A percentile compares a stretch with the other conserved stretches of the same genome.
Evolutionary conservation across 2,888 invertebrate species (phyloP).

Genomic region (Tenthredo scrophulariae): DNA sequence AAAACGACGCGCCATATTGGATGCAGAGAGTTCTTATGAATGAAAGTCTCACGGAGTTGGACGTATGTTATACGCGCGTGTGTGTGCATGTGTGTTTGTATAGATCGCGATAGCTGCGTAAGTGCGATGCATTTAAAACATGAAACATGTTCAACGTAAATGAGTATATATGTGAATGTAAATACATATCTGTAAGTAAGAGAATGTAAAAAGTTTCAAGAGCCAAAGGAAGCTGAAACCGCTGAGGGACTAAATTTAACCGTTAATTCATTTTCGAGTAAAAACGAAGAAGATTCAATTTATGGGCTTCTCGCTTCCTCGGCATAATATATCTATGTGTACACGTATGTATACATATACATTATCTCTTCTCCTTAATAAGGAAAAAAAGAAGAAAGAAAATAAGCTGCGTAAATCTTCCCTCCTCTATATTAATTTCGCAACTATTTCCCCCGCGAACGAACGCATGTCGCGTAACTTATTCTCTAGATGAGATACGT

Average conservation of each 20-base stretch:
- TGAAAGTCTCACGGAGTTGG: conserved; percentile 17
- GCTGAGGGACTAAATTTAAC: conserved; percentile 10
- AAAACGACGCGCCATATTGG: conserved; percentile 23
- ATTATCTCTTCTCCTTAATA: background rate
- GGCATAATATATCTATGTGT: background rate
- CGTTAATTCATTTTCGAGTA: background rate
- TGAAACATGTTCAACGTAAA: conserved; percentile 4
- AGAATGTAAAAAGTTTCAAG: background rate
- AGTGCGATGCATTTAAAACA: conserved; percentile 3
- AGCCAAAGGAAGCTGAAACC: background rate
- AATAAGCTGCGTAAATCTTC: background rate
- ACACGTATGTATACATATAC: background rate
- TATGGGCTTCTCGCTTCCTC: background rate
- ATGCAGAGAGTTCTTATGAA: conserved; percentile 35
- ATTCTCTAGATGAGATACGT: conserved; percentile 38
- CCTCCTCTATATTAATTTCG: conserved; percentile 38
- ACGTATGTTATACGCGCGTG: background rate
- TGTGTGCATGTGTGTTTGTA: background rate
- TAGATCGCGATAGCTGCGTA: conserved; percentile 6
- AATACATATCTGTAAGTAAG: background rate
- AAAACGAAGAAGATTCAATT: background rate
- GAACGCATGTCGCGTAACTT: conserved; percentile 37
- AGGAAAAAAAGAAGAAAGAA: background rate
- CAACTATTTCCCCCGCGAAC: background rate
- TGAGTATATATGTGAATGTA: background rate